Evolutionary conservation across 92 coral and sea anemone genomes (phyloP), one percentile per base, ranked within the genome.

Genomic region (Pocillopora meandrina): DNA sequence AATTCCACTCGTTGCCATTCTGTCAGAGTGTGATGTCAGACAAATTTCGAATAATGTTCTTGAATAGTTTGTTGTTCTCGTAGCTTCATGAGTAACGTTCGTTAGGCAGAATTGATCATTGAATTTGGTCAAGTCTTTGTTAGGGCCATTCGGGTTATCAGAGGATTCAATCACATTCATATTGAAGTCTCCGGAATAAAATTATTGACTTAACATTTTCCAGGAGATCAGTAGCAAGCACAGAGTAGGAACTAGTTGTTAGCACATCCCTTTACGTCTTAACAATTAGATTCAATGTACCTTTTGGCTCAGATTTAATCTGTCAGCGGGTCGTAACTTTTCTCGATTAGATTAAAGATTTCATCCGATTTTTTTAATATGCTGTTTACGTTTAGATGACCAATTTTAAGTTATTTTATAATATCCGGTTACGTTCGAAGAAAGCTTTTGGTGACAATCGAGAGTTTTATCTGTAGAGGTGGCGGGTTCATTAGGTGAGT

Each of bases 151-250:
- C 42, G 89, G 87, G 56, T 90, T 90, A 35, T 87, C 80, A 49
- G 61, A 10, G 12, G 78, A 75, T 55, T 52, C 33, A 18, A 78
- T 71, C 90, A 92, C 81, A 76, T 90, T 78, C 88, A 93, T 65
- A 80, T 87, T 93, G 55, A 92, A 87, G 66, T 92, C 92, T 19
- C 92, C 89, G 88, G 67, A 16, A 90, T 87, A 70, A 90, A 90
- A 19, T 90, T 82, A 10, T 74, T 21, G 49, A 71, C 56, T 76
- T 90, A 86, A 67, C 93, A 87, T 77, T 90, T 90, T 15, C 88
- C 85, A 2, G 88, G 90, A 9, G 92, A 85, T 42, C 94, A 90
- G 61, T 81, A 91, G 31, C 95, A 85, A 7, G 26, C 26, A 23
- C 26, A 23, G 26, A 88, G 14, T 3, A 91, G 62, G 35, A 91